A percentile compares a stretch with the other conserved stretches of the same genome.
These are phyloP conservation scores for Peromyscus eremicus DNA, from an alignment of 2,797 vertebrate genomes.

Conservation along the genomic window DNA sequence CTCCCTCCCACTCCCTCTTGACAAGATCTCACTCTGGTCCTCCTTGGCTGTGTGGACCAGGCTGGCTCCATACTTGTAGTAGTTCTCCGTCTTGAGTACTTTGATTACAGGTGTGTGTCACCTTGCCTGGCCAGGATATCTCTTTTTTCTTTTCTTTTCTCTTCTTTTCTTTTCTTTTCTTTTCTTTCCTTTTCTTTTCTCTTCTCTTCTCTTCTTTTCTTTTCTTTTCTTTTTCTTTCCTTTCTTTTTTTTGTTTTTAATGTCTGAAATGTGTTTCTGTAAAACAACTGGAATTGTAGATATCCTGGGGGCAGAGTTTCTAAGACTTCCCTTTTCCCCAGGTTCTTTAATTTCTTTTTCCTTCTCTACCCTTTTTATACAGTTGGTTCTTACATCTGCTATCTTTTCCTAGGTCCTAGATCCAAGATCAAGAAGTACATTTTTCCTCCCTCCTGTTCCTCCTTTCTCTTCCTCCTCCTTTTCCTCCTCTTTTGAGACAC, in stretches of 20 bases:
- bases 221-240: no score
- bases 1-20: neutral
- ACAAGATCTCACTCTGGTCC: neutral
- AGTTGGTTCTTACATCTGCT: neutral
- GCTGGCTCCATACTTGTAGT: neutral
- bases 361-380: neutral
- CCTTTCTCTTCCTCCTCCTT: no score
- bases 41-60: neutral
- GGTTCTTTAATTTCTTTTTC: neutral
- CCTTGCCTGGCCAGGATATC: neutral
- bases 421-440: neutral
- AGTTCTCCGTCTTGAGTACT: neutral
- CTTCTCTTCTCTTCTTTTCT: no score
- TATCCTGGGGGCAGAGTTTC: neutral
- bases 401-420: slow-evolving; percentile 27
- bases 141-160: no score
- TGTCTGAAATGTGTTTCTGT: neutral
- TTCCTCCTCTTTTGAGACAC: neutral
- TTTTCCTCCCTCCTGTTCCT: neutral
- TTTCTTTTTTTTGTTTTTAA: neutral
- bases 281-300: neutral
- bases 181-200: no score
- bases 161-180: neutral
- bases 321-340: neutral
- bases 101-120: neutral